These are phyloP conservation scores for Chelon auratus DNA, from an alignment of 2,797 vertebrate genomes.

Conservation along the genomic window DNA sequence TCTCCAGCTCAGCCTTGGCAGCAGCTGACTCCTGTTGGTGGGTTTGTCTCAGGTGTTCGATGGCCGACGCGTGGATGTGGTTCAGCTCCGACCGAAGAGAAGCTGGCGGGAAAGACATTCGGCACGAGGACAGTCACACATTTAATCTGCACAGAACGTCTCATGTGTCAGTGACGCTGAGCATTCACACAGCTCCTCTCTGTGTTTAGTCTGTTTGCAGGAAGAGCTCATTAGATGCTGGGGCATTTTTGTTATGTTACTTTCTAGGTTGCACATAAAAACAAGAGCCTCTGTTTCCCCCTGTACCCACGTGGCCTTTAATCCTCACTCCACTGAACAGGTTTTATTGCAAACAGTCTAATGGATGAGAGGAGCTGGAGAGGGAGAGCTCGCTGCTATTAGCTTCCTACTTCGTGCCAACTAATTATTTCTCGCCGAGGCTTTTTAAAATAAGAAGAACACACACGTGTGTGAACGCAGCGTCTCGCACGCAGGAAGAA, in stretches of 20 bases:
- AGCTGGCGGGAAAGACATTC: constrained; percentile 76
- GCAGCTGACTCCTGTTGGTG: constrained; percentile 93
- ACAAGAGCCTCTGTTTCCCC: constrained; percentile 17
- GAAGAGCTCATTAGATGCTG: constrained; percentile 40
- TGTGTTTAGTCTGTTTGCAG: constrained; percentile 16
- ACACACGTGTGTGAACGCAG: too few relatives aligned
- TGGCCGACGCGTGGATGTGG: constrained; percentile 95
- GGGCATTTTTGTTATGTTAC: constrained; percentile 37
- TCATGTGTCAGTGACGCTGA: background rate
- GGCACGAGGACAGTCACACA: background rate
- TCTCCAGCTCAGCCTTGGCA: constrained; percentile 92
- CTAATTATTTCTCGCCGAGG: background rate
- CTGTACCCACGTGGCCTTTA: constrained; percentile 40
- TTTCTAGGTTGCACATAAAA: constrained; percentile 36
- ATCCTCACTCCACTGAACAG: constrained; percentile 44
- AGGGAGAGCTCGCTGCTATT: constrained; percentile 2
- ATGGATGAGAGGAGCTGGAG: constrained; percentile 33
- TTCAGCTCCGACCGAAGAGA: constrained; percentile 97
- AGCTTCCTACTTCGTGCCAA: background rate
- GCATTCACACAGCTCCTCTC: constrained; percentile 5
- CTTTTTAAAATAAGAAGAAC: constrained; percentile 18
- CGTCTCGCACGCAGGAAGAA: too few relatives aligned
- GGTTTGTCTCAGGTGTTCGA: constrained; percentile 93
- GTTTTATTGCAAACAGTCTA: constrained; percentile 32
- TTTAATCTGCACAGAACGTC: background rate